Conservation (phyloP, 2,888 invertebrate genomes). For the Pelosia muscerda region DNA sequence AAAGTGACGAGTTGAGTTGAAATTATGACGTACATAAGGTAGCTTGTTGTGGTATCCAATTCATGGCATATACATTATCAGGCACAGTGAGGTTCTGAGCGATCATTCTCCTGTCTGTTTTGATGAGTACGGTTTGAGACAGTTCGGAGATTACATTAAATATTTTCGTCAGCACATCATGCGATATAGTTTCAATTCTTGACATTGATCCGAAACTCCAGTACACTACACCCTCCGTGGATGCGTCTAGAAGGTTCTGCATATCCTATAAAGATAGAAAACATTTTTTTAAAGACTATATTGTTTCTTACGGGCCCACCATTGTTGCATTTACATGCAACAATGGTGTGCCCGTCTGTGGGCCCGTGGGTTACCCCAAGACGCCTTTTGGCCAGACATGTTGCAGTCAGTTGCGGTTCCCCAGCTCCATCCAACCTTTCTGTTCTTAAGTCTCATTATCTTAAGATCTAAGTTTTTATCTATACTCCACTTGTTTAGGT, state of each 20-base stretch:
- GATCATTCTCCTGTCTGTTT: slow-evolving; percentile 81
- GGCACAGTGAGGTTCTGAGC: slow-evolving; percentile 80
- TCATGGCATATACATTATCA: slow-evolving; percentile 80
- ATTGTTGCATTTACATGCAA: no score
- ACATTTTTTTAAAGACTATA: no score
- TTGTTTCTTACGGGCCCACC: no score
- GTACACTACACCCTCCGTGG: slow-evolving; percentile 84
- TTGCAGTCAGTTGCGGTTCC: no score
- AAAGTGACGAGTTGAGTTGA: neutral
- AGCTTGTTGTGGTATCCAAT: slow-evolving; percentile 86
- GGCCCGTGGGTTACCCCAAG: no score
- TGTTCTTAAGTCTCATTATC: no score
- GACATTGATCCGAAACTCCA: slow-evolving; percentile 88
- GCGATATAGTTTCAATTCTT: slow-evolving; percentile 83
- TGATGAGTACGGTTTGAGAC: slow-evolving; percentile 85
- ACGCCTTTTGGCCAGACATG: no score
- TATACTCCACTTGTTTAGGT: no score
- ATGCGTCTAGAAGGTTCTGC: slow-evolving; percentile 75
- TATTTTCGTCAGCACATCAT: slow-evolving; percentile 76
- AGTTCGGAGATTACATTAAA: slow-evolving; percentile 82
- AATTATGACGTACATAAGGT: slow-evolving; percentile 78
- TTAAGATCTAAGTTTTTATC: no score
- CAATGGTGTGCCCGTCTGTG: no score
- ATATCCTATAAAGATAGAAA: slow-evolving; percentile 67
- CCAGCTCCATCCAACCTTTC: no score